phyloP scores from a whole-genome alignment of 2,888 invertebrate species.

The Oasisia sp. region DNA sequence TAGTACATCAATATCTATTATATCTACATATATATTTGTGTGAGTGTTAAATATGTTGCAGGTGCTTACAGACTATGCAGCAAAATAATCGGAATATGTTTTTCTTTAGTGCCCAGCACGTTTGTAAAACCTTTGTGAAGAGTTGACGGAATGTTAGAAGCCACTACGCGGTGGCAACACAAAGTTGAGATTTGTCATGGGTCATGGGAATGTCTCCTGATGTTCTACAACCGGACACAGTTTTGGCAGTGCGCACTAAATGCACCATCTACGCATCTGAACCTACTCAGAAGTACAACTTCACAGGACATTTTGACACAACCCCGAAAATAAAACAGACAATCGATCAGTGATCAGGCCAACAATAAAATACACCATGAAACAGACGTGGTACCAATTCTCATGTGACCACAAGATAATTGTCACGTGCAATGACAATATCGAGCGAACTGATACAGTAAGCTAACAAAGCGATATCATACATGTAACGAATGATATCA shows the following conservation, averaged over 20 bases:
- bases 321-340: neutral
- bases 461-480: neutral
- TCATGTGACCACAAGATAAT: neutral
- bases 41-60: no score
- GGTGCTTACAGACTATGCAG: neutral
- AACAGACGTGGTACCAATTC: neutral
- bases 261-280: neutral
- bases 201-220: neutral
- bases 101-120: neutral
- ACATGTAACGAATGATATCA: neutral
- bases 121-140: neutral
- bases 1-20: no score
- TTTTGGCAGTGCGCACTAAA: neutral
- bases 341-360: neutral
- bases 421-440: neutral
- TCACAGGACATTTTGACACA: neutral
- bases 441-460: neutral
- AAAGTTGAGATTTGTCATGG: neutral
- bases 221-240: neutral
- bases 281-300: neutral
- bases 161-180: neutral
- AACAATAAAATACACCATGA: neutral
- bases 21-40: slow-evolving; percentile 13
- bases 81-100: neutral
- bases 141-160: neutral